Percentiles rank a stretch among this genome's conserved stretches.
Conservation (phyloP, 2,113 vertebrate genomes). For the Pandion haliaetus region DNA sequence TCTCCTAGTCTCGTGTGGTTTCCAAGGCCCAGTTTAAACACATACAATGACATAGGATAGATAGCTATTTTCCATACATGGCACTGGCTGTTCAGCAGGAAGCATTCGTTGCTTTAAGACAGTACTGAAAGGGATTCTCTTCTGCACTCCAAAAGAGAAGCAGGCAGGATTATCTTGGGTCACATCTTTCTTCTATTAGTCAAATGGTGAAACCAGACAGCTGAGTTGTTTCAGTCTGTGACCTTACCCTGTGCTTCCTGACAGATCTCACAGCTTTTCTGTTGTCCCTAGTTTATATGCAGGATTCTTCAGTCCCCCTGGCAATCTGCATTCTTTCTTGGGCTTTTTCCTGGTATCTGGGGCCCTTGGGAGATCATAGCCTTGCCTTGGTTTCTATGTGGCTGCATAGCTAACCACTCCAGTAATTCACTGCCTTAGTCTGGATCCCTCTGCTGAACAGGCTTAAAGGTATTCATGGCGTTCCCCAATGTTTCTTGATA, state of each 20-base stretch:
- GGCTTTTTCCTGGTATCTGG: background rate
- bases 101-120: background rate
- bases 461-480: background rate
- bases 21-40: slow-evolving; percentile 42
- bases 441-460: background rate
- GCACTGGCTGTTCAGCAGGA: slow-evolving; percentile 6
- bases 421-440: background rate
- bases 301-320: slow-evolving; percentile 10
- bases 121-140: slow-evolving; percentile 11
- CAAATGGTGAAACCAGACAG: slow-evolving; percentile 34
- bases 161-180: slow-evolving; percentile 39
- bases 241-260: slow-evolving; percentile 18
- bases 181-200: slow-evolving; percentile 48
- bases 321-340: background rate
- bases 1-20: background rate
- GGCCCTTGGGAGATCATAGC: background rate
- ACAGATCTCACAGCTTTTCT: slow-evolving; percentile 1
- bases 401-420: background rate
- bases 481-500: background rate
- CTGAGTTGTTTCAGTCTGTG: slow-evolving; percentile 35
- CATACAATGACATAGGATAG: slow-evolving; percentile 49
- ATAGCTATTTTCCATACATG: slow-evolving; percentile 53
- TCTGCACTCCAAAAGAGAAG: background rate
- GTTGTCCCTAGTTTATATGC: slow-evolving; percentile 12
- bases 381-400: background rate